Base-by-base conservation (phyloP, 2,113 vertebrate genomes). In the Brienomyrus longianalis region DNA sequence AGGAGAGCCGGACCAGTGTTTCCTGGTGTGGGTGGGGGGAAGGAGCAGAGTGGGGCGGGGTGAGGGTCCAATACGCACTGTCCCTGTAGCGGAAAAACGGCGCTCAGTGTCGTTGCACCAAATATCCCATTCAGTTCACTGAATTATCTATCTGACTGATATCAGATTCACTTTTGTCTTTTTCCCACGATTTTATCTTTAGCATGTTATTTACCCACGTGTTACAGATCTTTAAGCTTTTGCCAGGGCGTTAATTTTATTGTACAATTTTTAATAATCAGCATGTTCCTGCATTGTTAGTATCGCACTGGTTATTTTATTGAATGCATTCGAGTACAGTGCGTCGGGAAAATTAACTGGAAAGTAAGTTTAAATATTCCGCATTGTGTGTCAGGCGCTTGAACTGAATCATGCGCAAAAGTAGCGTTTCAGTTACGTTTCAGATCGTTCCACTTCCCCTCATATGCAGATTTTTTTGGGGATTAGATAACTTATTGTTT, bases 1-100 rank as follows among this genome's bases (percentile, higher is more conserved):
- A 90, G 94, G 95, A 92, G 92, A 93, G 92, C 94, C 93, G 91
- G 94, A 94, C 94, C 92, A n/a, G 89, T 94, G 95, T 93, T 83
- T 93, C 89, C 92, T 93, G 93, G 62, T 94, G 94, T 92, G 93
- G 95, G 92, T 47, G 90, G 45, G 91, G 92, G 90, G 91, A 45
- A 83, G 77, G 35, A 45, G 15, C 43, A 43, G 35, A 83, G 15
- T 21, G 35, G 15, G 31, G 77, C 39, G 39, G 31, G 31, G 80
- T 83, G 39, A 23, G 39, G 45, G 13, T 84, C 43, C 5, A 39
- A 43, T 45, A 21, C 45, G 5, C 23, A 77, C 35, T 0, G 74
- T 43, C 17, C 35, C 74, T 70, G n/a, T 70, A 27, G 62, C n/a
- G 10, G 27, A 70, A 70, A 56, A 70, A 27, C 62, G n/a, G 3